These are phyloP conservation scores for Mesitornis unicolor DNA, from an alignment of 2,113 vertebrate genomes.

Conservation along the genomic window DNA sequence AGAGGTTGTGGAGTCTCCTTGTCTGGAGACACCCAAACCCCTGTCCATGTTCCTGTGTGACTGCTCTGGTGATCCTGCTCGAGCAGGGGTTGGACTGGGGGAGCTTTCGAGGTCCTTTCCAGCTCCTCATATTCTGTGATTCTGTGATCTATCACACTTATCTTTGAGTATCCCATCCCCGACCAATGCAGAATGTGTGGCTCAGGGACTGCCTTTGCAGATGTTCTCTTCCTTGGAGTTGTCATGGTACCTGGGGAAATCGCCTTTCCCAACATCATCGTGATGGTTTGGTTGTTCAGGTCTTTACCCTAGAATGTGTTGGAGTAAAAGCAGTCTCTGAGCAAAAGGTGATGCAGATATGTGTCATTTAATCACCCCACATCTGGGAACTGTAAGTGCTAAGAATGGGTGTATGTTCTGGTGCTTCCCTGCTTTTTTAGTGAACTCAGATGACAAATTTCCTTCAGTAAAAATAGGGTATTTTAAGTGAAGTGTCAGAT, in stretches of 20 bases:
- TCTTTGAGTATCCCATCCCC: background rate
- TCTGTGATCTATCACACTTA: background rate
- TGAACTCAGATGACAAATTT: background rate
- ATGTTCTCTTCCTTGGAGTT: background rate
- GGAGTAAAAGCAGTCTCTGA: background rate
- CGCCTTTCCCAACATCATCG: background rate
- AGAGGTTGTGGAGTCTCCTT: no score
- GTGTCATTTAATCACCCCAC: background rate
- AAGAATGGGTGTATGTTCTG: background rate
- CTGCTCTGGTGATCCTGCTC: no score
- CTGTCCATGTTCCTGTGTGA: no score
- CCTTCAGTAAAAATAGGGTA: background rate
- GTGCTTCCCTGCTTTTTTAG: background rate
- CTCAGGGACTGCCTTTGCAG: no score
- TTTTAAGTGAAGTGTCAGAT: background rate
- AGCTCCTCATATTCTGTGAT: no score
- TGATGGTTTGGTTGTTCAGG: background rate
- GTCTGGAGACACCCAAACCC: no score
- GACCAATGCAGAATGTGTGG: accelerated
- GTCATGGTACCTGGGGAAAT: background rate
- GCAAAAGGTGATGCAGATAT: background rate
- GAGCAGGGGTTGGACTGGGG: no score
- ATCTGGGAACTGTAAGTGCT: background rate
- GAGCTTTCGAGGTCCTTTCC: no score
- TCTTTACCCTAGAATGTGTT: background rate